These are phyloP conservation scores for Cryptoblepharus egeriae DNA, from an alignment of 2,797 vertebrate species.

Conservation along the genomic window DNA sequence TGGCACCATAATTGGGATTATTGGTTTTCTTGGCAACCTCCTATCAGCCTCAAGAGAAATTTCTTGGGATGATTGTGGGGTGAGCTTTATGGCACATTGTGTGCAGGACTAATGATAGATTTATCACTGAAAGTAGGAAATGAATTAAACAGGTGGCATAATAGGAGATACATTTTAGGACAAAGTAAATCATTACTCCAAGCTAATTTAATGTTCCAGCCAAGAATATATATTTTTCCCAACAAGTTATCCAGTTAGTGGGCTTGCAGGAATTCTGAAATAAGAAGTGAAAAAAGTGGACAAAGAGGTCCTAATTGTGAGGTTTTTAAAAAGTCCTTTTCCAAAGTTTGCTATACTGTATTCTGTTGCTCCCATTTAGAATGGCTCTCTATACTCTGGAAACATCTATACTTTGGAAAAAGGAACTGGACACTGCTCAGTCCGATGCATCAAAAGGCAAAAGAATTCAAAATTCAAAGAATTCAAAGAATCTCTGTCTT, in stretches of 20 bases:
- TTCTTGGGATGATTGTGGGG: constrained; percentile 18
- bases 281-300: constrained; percentile 1
- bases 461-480: no score
- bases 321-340: not conserved
- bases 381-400: constrained; percentile 32
- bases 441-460: no score
- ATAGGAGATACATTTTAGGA: not conserved
- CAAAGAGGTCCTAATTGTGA: not conserved
- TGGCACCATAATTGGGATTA: constrained; percentile 30
- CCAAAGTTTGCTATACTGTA: not conserved
- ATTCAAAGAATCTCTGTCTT: no score
- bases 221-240: constrained; percentile 24
- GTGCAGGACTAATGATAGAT: constrained; percentile 11
- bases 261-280: constrained; percentile 2
- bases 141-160: constrained; percentile 7
- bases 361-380: constrained; percentile 22
- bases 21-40: constrained; percentile 26
- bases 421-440: not conserved
- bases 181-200: constrained; percentile 35
- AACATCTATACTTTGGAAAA: not conserved
- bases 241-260: not conserved
- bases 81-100: constrained; percentile 4
- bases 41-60: not conserved
- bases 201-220: constrained; percentile 37
- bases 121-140: not conserved